A percentile compares a stretch with the other conserved stretches of the same genome.
Evolutionary conservation across 35 echinoderm and acorn worm genomes (phyloP).

Genomic region (Hemicentrotus pulcherrimus): DNA sequence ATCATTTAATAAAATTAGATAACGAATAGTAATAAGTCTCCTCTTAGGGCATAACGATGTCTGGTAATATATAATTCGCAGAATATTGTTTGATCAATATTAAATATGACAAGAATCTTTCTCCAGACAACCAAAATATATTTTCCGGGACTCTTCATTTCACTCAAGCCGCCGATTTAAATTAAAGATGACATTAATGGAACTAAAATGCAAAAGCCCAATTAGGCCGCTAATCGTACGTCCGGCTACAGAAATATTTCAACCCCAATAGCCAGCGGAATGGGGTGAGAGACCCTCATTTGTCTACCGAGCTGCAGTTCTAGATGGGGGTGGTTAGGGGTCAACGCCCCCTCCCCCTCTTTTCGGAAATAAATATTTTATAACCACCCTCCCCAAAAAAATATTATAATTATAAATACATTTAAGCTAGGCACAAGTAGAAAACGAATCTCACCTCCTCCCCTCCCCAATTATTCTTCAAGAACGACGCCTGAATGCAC

Average conservation of each 20-base stretch:
- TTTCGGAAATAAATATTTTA: too few species aligned
- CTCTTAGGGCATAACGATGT: not conserved
- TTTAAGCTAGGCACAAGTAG: too few species aligned
- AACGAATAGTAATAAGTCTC: not conserved
- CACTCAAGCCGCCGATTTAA: not conserved
- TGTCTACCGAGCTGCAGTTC: too few species aligned
- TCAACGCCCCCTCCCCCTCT: too few species aligned
- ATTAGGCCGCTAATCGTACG: constrained; percentile 28
- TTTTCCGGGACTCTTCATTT: constrained; percentile 12
- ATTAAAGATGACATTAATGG: constrained; percentile 39
- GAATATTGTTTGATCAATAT: not conserved
- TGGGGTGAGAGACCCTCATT: not conserved
- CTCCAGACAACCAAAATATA: constrained; percentile 25
- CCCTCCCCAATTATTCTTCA: not conserved
- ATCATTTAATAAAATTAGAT: not conserved
- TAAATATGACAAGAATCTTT: not conserved
- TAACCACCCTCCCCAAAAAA: too few species aligned
- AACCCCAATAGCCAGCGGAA: not conserved
- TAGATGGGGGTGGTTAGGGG: too few species aligned
- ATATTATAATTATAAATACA: too few species aligned
- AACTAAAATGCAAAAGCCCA: constrained; percentile 34
- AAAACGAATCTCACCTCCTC: not conserved
- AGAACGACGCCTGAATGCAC: not conserved
- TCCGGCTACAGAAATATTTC: constrained; percentile 29
- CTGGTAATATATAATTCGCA: not conserved